A percentile compares a stretch with the other conserved stretches of the same genome.
phyloP scores from a whole-genome alignment of 64 coral and sea anemone genomes.

The Montipora efflorescens region DNA sequence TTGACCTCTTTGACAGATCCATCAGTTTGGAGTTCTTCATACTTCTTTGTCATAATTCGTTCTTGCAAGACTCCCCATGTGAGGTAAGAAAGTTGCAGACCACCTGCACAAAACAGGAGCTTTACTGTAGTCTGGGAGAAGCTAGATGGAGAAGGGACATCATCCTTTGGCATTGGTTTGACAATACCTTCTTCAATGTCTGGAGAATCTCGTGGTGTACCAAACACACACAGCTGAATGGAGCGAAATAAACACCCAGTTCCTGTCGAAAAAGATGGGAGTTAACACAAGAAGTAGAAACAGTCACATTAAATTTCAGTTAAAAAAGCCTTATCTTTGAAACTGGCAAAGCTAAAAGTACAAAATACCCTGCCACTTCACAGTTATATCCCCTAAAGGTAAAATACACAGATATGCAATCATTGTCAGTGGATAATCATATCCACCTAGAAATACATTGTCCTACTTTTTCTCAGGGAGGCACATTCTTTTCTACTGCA shows the following conservation, averaged over 20 bases:
- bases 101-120: conserved; percentile 60
- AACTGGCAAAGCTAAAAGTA: no score
- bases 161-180: conserved; percentile 9
- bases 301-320: no score
- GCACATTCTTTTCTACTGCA: no score
- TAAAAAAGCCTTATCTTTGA: no score
- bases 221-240: conserved; percentile 78
- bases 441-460: no score
- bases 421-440: no score
- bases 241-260: conserved; percentile 57
- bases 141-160: conserved; percentile 9
- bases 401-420: no score
- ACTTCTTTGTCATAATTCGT: conserved; percentile 87
- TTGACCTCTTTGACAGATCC: conserved; percentile 70
- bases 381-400: no score
- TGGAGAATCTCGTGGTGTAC: conserved; percentile 37
- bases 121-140: conserved; percentile 58
- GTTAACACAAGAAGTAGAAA: not conserved
- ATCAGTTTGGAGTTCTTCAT: conserved; percentile 70
- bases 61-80: conserved; percentile 98
- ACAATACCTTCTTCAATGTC: conserved; percentile 68
- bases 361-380: no score
- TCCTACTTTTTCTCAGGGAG: no score
- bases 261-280: conserved; percentile 1
- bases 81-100: conserved; percentile 81